These are phyloP conservation scores for Oikopleura albicans DNA, from an alignment of 23 tunicate species.

Conservation along the genomic window DNA sequence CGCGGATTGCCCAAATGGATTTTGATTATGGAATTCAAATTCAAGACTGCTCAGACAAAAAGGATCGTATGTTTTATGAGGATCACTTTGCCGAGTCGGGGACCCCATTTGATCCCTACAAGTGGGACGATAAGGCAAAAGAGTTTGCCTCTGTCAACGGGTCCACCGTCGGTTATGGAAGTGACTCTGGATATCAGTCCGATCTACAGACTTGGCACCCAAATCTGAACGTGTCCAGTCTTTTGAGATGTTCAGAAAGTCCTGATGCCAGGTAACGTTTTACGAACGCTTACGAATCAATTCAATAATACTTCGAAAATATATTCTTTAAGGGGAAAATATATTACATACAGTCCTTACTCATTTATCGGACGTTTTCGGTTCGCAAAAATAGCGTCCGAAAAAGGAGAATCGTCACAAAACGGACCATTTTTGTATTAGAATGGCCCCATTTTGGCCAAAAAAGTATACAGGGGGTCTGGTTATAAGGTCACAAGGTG, in stretches of 20 bases:
- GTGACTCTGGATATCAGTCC: neutral
- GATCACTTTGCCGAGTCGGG: constrained; percentile 14
- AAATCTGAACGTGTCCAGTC: neutral
- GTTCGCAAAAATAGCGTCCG: too few relatives aligned
- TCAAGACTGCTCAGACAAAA: constrained; percentile 16
- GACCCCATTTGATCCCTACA: neutral
- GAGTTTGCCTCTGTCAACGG: neutral
- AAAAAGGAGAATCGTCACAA: too few relatives aligned
- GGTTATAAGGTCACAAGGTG: too few relatives aligned
- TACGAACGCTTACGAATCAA: neutral
- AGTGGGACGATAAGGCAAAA: too few relatives aligned
- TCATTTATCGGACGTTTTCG: too few relatives aligned
- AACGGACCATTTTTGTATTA: too few relatives aligned
- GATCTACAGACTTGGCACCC: neutral
- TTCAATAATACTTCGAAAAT: too few relatives aligned
- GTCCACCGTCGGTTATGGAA: neutral
- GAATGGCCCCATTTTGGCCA: too few relatives aligned
- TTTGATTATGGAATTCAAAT: constrained; percentile 11
- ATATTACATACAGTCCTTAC: too few relatives aligned
- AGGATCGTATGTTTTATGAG: neutral
- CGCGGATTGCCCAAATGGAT: constrained; percentile 13
- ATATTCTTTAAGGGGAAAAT: too few relatives aligned
- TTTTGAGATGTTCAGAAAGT: neutral
- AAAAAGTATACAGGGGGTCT: too few relatives aligned
- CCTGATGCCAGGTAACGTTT: neutral